Base-by-base conservation (phyloP, 2,888 invertebrate genomes). In the Abrostola tripartita region DNA sequence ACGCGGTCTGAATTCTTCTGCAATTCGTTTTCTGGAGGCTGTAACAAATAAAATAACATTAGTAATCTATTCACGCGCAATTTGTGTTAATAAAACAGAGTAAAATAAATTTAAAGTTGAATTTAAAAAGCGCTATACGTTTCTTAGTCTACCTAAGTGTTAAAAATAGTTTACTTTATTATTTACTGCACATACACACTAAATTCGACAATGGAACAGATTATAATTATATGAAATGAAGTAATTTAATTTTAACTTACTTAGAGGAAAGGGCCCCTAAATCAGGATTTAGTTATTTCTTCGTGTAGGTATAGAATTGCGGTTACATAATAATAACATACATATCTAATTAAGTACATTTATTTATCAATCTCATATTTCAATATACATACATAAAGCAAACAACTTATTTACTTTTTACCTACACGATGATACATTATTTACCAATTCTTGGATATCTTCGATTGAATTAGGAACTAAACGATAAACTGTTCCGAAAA, bases 1-100 rank as follows among this genome's bases (percentile, higher is more conserved):
- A 97, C 97, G 69, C 97, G 96, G 88, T 97, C 97, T 78, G 96
- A 96, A 89, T 97, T 96, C 95, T 98, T 98, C 95, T 98, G 98
- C 88, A 98, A 95, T 92, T 98, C 98, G 96, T 98, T 98, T 95
- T 98, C 98, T 80, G 98, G 98, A 85, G 98, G 98, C 98, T 98
- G 96, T 0, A 93, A 94, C 88, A 92, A 92, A 70, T 35, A 60
- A 67, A 79, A 72, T 52, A 36, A 38, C 5, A 52, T 75, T 5
- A 75, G 11, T 57, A 56, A 54, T 37, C 37, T 54, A 8, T 4
- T 51, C 42, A 44, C n/a, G 14, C 11, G 14, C 53, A 56, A 6
- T 38, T 36, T 6, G 10, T n/a, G 5, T 12, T 9, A 10, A 51
- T 9, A 51, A 51, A 42, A 10, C 50, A 40, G 41, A 40, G 40